Percentiles rank a stretch among this genome's conserved stretches.
Conservation (phyloP, 2,113 vertebrate genomes). For the Halichoerus grypus region DNA sequence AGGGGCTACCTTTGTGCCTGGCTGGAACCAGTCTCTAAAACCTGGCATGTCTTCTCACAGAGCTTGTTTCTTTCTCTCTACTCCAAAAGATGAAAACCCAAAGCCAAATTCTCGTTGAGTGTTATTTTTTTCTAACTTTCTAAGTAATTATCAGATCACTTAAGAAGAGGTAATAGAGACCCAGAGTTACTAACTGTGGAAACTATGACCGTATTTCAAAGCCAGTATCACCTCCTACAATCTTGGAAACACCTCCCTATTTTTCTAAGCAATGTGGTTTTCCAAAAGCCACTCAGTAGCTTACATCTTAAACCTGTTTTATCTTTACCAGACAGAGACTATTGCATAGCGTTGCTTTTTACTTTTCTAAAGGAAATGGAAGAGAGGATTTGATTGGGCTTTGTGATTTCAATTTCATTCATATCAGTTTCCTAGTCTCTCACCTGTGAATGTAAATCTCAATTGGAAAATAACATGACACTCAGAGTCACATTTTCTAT, state of each 20-base stretch:
- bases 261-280: constrained; percentile 6
- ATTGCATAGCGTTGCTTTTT: not conserved
- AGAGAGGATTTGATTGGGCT: not conserved
- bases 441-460: constrained; percentile 46
- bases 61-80: not conserved
- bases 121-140: not conserved
- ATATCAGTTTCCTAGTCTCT: not conserved
- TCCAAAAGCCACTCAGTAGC: not conserved
- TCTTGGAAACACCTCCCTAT: not conserved
- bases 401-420: constrained; percentile 48
- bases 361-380: constrained; percentile 20
- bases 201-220: not conserved
- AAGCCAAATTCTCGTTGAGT: not conserved
- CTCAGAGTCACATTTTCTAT: not conserved
- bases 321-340: not conserved
- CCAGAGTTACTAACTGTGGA: not conserved
- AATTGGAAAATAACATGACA: not conserved
- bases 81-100: not conserved
- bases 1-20: not conserved
- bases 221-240: not conserved
- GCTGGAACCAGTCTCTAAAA: not conserved
- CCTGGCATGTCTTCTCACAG: not conserved
- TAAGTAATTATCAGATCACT: not conserved
- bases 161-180: not conserved
- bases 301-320: constrained; percentile 31